phyloP scores from a whole-genome alignment of 2,888 invertebrate species.

The Hyppa rectilinea region DNA sequence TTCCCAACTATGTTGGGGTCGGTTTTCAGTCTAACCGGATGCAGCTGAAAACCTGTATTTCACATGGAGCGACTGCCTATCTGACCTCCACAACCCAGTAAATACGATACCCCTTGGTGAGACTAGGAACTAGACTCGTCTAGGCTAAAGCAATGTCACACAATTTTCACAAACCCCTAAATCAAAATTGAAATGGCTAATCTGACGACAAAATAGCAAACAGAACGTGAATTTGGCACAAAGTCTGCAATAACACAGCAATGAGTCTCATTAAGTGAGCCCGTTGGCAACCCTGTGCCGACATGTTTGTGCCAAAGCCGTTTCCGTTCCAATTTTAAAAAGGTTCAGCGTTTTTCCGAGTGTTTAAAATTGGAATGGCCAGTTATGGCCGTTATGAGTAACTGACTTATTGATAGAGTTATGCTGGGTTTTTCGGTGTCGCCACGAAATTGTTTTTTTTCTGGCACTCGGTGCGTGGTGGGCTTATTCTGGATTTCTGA shows the following conservation, averaged over 20 bases:
- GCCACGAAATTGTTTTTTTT: background rate
- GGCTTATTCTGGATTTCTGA: background rate
- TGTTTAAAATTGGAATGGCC: constrained; percentile 42
- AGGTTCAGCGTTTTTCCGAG: constrained; percentile 46
- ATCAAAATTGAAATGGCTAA: constrained; percentile 47
- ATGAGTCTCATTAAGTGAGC: constrained; percentile 67
- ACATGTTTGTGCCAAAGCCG: constrained; percentile 72
- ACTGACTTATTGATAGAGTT: constrained; percentile 19
- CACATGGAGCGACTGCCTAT: background rate
- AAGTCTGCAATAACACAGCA: constrained; percentile 62
- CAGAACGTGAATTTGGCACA: constrained; percentile 66
- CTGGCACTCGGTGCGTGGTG: background rate
- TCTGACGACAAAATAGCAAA: constrained; percentile 52
- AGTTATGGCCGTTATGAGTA: constrained; percentile 31
- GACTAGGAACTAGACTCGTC: too few species aligned
- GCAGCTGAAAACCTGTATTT: background rate
- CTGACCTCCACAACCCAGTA: background rate
- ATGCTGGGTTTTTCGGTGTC: background rate
- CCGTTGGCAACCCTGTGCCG: constrained; percentile 63
- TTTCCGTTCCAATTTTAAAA: constrained; percentile 78
- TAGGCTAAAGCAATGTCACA: background rate
- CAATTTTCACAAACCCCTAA: constrained; percentile 5
- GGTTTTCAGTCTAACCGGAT: too few species aligned
- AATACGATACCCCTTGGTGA: too few species aligned
- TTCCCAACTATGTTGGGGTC: too few species aligned